These are phyloP conservation scores for Micromys minutus DNA, from an alignment of 2,113 vertebrate genomes.

Conservation along the genomic window DNA sequence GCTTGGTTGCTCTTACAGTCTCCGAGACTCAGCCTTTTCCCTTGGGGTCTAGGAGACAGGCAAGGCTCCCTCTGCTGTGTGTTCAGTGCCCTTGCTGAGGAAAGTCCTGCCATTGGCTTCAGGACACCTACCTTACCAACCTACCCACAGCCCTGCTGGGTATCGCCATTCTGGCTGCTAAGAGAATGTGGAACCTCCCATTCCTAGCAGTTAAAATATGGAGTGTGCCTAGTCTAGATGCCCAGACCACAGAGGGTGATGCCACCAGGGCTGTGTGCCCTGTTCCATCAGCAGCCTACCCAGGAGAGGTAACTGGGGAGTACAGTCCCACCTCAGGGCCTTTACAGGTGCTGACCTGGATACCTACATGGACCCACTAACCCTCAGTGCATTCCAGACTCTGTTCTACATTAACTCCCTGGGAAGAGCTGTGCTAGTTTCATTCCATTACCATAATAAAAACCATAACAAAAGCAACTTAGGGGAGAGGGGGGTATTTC, in stretches of 20 bases:
- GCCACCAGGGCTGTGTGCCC: rapidly evolving
- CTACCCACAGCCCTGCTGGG: not conserved
- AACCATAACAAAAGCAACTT: not conserved
- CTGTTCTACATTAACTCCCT: not conserved
- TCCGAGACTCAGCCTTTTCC: not conserved
- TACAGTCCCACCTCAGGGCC: not conserved
- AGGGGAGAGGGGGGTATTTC: not conserved
- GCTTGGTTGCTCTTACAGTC: rapidly evolving
- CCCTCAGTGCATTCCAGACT: rapidly evolving
- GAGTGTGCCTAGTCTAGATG: rapidly evolving
- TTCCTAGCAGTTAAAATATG: not conserved
- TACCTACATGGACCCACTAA: rapidly evolving
- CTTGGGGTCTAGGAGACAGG: rapidly evolving
- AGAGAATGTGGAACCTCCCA: not conserved
- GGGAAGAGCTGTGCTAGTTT: not conserved
- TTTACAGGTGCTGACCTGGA: rapidly evolving
- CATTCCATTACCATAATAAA: not conserved
- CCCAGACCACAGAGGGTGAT: not conserved
- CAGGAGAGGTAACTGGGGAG: not conserved
- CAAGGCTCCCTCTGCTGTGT: not conserved
- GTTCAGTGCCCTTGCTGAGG: rapidly evolving
- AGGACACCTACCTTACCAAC: rapidly evolving
- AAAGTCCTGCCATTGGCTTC: not conserved
- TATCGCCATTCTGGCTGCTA: not conserved
- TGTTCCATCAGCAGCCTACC: rapidly evolving